These are phyloP conservation scores for Pseudomugil gertrudae DNA, from an alignment of 2,797 vertebrate species.

Conservation along the genomic window DNA sequence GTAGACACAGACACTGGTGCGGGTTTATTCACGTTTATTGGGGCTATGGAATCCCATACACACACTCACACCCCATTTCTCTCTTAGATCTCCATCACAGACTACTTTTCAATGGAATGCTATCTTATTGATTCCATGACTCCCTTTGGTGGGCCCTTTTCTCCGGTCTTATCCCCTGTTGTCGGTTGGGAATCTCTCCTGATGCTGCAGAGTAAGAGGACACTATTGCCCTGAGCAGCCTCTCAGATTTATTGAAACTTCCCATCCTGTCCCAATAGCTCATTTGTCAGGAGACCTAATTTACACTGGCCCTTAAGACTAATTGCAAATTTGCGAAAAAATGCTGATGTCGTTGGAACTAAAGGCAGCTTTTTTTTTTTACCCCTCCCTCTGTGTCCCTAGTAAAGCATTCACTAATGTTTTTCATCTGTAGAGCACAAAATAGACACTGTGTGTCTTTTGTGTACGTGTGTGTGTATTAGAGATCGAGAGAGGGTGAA, in stretches of 20 bases:
- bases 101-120: slow-evolving; percentile 52
- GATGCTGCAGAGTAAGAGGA: slow-evolving; percentile 71
- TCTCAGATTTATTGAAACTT: slow-evolving; percentile 86
- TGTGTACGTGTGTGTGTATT: slow-evolving; percentile 65
- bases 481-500: slow-evolving; percentile 78
- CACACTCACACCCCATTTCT: slow-evolving; percentile 29
- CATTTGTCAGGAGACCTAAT: slow-evolving; percentile 99
- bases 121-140: slow-evolving; percentile 48
- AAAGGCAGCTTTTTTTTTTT: slow-evolving; percentile 71
- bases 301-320: slow-evolving; percentile 99
- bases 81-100: slow-evolving; percentile 68
- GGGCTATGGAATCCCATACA: slow-evolving; percentile 59
- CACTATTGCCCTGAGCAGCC: slow-evolving; percentile 70
- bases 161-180: slow-evolving; percentile 55
- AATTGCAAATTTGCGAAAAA: slow-evolving; percentile 99
- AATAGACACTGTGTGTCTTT: slow-evolving; percentile 87
- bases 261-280: slow-evolving; percentile 92
- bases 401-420: slow-evolving; percentile 96
- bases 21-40: slow-evolving; percentile 74
- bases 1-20: slow-evolving; percentile 65
- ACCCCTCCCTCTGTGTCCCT: slow-evolving; percentile 89
- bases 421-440: slow-evolving; percentile 97
- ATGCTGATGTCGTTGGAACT: slow-evolving; percentile 98
- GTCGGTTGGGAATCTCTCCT: slow-evolving; percentile 67
- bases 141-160: slow-evolving; percentile 61